phyloP scores from a whole-genome alignment of 2,888 invertebrate genomes.

The Ornithoptera priamus region DNA sequence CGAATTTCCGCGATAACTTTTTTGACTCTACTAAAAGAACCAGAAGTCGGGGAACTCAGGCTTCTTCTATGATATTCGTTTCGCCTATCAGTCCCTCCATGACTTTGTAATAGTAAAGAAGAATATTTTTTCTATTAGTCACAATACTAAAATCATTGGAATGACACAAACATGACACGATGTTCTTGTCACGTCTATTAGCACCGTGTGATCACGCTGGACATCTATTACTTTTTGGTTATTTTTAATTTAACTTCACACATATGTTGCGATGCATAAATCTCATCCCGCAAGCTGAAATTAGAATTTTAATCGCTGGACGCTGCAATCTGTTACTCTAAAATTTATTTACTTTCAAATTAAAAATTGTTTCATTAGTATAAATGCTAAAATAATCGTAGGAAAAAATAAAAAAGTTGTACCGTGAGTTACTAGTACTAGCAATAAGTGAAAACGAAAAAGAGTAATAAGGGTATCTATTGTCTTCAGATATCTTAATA shows the following conservation, averaged over 20 bases:
- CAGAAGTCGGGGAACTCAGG: no score
- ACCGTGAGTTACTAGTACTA: no score
- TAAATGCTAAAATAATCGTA: neutral
- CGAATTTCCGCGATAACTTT: no score
- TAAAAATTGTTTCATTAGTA: slow-evolving; percentile 10
- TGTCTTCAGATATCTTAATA: no score
- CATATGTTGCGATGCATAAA: slow-evolving; percentile 64
- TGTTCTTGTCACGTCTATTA: neutral
- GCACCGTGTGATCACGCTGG: slow-evolving; percentile 36
- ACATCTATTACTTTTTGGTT: slow-evolving; percentile 63
- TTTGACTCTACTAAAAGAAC: no score
- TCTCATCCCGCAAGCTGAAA: slow-evolving; percentile 72
- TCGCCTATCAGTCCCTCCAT: no score
- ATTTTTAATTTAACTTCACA: slow-evolving; percentile 68
- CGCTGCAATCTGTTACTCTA: slow-evolving; percentile 71
- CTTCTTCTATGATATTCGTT: no score
- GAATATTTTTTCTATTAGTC: no score
- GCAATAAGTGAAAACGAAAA: no score
- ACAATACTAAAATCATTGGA: neutral
- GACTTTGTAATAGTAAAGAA: no score
- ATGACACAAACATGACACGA: neutral
- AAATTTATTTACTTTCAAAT: slow-evolving; percentile 52
- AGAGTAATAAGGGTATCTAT: no score
- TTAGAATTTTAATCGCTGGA: slow-evolving; percentile 71
- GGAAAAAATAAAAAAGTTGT: neutral